Conservation (phyloP, 2,888 invertebrate genomes). For the Tupiocoris notatus region DNA sequence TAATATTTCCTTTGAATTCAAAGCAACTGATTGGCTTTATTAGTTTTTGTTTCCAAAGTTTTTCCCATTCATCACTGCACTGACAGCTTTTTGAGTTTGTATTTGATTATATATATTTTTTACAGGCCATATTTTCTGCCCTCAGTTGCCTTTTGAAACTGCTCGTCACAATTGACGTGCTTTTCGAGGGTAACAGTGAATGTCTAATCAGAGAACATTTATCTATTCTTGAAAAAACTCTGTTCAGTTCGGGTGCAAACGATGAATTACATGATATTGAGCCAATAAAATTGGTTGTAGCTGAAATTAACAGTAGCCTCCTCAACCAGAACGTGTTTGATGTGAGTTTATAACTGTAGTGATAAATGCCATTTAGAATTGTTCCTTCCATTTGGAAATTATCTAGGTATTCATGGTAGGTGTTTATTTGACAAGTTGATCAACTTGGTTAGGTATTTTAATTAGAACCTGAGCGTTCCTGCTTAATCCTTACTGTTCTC, state of each 20-base stretch:
- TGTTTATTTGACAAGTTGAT: too few species aligned
- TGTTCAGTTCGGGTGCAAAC: background rate
- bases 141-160: slow-evolving; percentile 57
- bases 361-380: too few species aligned
- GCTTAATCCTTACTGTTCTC: too few species aligned
- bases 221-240: slow-evolving; percentile 13
- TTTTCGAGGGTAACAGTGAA: slow-evolving; percentile 58
- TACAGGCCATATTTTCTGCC: slow-evolving; percentile 55
- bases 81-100: too few species aligned
- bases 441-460: too few species aligned
- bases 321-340: slow-evolving; percentile 12
- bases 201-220: slow-evolving; percentile 67
- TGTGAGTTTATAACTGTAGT: background rate
- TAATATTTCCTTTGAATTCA: too few species aligned
- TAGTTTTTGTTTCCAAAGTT: too few species aligned
- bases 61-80: too few species aligned
- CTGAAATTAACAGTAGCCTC: slow-evolving; percentile 10
- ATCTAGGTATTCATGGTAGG: too few species aligned
- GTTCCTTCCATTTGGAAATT: too few species aligned
- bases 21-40: too few species aligned
- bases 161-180: slow-evolving; percentile 65
- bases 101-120: slow-evolving; percentile 44
- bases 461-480: too few species aligned
- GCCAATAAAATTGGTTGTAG: slow-evolving; percentile 2
- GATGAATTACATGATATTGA: slow-evolving; percentile 12